phyloP scores from a whole-genome alignment of 2,113 vertebrate species.

The human (Homo sapiens) region DNA sequence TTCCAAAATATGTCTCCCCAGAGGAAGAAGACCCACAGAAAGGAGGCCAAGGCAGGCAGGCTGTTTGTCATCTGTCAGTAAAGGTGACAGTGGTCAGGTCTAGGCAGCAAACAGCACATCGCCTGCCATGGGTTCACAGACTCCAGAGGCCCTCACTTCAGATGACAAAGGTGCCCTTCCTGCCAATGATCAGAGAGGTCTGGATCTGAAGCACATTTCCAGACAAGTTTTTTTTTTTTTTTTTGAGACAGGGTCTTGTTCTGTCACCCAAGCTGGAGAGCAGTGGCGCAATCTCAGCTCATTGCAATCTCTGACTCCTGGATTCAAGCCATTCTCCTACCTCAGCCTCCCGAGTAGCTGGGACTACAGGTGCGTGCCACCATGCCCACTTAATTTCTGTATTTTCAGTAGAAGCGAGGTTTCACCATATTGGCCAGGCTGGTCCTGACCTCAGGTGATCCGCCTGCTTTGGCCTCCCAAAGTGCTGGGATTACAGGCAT shows the following conservation, averaged over 20 bases:
- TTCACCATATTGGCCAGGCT: too few relatives aligned
- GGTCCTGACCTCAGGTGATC: too few relatives aligned
- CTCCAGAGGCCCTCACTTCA: background rate
- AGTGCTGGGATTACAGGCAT: too few relatives aligned
- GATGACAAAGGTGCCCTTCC: background rate
- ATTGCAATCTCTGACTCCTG: too few relatives aligned
- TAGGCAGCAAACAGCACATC: background rate
- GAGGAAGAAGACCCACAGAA: background rate
- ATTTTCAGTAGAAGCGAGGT: too few relatives aligned
- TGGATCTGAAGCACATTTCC: background rate
- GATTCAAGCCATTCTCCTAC: too few relatives aligned
- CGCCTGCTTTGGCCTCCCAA: too few relatives aligned
- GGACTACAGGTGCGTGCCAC: too few relatives aligned
- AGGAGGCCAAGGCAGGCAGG: background rate
- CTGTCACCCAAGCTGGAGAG: too few relatives aligned
- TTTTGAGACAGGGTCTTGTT: background rate
- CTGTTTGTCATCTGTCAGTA: background rate
- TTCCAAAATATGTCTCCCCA: background rate
- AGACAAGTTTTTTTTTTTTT: background rate
- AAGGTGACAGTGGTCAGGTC: background rate
- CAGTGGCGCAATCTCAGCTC: too few relatives aligned
- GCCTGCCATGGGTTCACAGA: background rate
- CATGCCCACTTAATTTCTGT: too few relatives aligned
- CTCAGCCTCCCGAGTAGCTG: too few relatives aligned
- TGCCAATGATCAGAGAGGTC: background rate